A percentile compares a stretch with the other conserved stretches of the same genome.
These are phyloP conservation scores for Apodemus sylvaticus DNA, from an alignment of 2,113 vertebrate genomes.

Conservation along the genomic window DNA sequence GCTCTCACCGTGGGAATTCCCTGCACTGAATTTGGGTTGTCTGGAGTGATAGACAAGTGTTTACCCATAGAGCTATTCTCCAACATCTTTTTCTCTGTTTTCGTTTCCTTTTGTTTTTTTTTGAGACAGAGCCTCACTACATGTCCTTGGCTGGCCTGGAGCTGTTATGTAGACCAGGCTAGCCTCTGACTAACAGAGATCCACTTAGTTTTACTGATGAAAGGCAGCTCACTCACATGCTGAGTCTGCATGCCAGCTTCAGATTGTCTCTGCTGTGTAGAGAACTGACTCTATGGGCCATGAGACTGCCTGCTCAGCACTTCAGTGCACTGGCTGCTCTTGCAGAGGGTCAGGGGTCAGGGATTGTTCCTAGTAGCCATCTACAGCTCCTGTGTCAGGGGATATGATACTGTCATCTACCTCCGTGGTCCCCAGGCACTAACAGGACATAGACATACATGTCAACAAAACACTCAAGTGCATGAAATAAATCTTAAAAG, in stretches of 20 bases:
- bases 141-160: not conserved
- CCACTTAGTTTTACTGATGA: not conserved
- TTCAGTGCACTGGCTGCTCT: not conserved
- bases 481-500: not conserved
- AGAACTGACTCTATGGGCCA: not conserved
- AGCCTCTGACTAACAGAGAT: not conserved
- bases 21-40: not conserved
- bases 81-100: not conserved
- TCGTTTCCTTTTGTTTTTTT: not conserved
- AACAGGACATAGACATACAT: not conserved
- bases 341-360: not conserved
- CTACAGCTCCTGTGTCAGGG: not conserved
- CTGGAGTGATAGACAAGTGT: not conserved
- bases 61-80: not conserved
- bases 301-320: not conserved
- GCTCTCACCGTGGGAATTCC: not conserved
- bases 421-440: not conserved
- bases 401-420: not conserved
- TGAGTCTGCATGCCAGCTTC: not conserved
- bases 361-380: not conserved
- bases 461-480: not conserved
- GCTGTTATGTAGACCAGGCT: not conserved
- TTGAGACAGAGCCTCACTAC: not conserved
- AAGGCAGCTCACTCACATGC: not conserved
- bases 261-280: not conserved